These are phyloP conservation scores for Epinotia ramella DNA, from an alignment of 2,888 invertebrate genomes.

Conservation along the genomic window DNA sequence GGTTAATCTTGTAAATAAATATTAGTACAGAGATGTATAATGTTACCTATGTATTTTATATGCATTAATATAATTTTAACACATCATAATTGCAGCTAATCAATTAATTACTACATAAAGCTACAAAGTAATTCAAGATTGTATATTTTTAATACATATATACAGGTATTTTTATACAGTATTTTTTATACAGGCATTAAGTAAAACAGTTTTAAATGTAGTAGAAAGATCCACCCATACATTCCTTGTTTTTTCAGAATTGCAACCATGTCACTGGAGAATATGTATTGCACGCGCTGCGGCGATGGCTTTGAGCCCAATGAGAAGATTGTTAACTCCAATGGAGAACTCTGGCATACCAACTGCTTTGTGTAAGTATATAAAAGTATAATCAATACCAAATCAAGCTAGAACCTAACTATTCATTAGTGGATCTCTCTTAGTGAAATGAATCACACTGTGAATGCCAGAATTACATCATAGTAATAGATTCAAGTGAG, in stretches of 20 bases:
- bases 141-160: background rate
- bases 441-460: background rate
- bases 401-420: background rate
- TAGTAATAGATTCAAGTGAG: too few relatives aligned
- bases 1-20: too few relatives aligned
- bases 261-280: slow-evolving; percentile 92
- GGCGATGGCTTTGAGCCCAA: slow-evolving; percentile 97
- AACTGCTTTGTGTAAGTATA: slow-evolving; percentile 98
- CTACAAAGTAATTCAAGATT: background rate
- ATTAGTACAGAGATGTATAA: too few relatives aligned
- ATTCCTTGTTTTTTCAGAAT: slow-evolving; percentile 61
- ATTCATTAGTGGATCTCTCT: background rate
- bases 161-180: too few relatives aligned
- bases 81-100: background rate
- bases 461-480: background rate
- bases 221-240: background rate
- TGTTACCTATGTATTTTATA: background rate
- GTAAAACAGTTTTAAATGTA: background rate
- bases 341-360: slow-evolving; percentile 99
- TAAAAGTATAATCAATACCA: background rate
- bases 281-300: slow-evolving; percentile 98
- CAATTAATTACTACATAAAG: background rate
- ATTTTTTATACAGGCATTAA: background rate
- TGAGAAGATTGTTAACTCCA: slow-evolving; percentile 99
- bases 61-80: background rate